These are phyloP conservation scores for Chelon auratus DNA, from an alignment of 2,797 vertebrate species.

Conservation along the genomic window DNA sequence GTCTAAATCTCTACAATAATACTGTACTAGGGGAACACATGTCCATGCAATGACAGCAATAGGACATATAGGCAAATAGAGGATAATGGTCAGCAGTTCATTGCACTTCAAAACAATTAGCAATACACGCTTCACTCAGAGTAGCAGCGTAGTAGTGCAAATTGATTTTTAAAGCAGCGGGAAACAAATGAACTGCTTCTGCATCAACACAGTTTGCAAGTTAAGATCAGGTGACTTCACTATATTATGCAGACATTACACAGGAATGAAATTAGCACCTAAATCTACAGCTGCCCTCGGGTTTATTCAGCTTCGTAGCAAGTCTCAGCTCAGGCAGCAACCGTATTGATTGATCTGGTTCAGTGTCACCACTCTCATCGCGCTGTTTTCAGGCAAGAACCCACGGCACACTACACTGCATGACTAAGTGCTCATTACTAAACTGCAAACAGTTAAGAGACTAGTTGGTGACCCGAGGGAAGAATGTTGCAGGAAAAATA, in stretches of 20 bases:
- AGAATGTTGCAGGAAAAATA: neutral
- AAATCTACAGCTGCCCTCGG: neutral
- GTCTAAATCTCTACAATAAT: neutral
- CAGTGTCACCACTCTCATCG: neutral
- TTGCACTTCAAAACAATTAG: conserved; percentile 12
- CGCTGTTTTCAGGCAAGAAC: neutral
- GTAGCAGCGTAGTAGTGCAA: neutral
- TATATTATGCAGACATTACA: neutral
- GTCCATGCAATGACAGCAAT: conserved; percentile 20
- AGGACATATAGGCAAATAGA: neutral
- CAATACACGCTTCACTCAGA: conserved; percentile 1
- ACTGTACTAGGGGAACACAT: neutral
- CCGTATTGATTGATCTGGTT: neutral
- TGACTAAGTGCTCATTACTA: neutral
- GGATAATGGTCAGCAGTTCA: conserved; percentile 20
- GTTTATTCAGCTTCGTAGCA: neutral
- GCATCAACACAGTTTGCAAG: neutral
- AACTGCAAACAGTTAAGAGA: neutral
- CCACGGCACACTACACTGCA: neutral
- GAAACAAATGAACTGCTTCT: neutral
- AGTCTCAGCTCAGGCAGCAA: neutral
- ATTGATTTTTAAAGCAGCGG: neutral
- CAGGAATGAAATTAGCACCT: neutral
- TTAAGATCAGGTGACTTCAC: neutral
- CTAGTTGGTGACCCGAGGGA: neutral